Evolutionary conservation across 2,113 vertebrate genomes (phyloP), one percentile per base, ranked within the genome.

Genomic region (Pao palembangensis): DNA sequence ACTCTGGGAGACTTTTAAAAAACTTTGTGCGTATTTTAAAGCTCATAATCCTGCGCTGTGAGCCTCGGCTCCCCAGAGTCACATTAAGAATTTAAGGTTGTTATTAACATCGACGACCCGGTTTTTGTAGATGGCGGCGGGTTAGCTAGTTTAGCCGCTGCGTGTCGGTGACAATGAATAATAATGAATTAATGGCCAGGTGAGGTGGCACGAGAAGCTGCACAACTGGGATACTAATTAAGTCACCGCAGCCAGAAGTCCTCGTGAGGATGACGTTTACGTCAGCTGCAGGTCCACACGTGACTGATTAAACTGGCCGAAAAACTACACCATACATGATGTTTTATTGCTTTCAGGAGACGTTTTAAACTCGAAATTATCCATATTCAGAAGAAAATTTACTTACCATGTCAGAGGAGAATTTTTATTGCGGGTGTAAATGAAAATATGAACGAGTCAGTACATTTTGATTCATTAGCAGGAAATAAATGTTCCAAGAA

Each of bases 81-180:
- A n/a, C 42, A 41, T 69, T 20, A 12, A 41, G 38, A 41, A 64
- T 60, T 57, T 43, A 72, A 60, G 63, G 53, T 6, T 0, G 23
- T 58, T 70, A 85, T 88, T 88, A 86, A 85, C 78, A 79, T 61
- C 51, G 5, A n/a, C 57, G 78, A 81, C 82, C 82, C 46, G 20
- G 48, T 25, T 65, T 79, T 70, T 69, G 72, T n/a, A 48, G 44
- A 13, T 1, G 56, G 59, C 64, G 64, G 48, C 61, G 51, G 23
- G 59, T 56, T 57, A 51, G 78, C 76, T 55, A 58, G 55, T 64
- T 81, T 81, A 75, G 81, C 78, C 14, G 73, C 76, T 23, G 69
- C 71, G 81, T 79, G 77, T 73, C 16, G 17, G 60, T 10, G 6
- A 23, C 1, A 58, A 72, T 71, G 85, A 88, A 86, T 87, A 5